These are phyloP conservation scores for Anthopleura sola DNA, from an alignment of 64 coral and sea anemone species.

Conservation along the genomic window DNA sequence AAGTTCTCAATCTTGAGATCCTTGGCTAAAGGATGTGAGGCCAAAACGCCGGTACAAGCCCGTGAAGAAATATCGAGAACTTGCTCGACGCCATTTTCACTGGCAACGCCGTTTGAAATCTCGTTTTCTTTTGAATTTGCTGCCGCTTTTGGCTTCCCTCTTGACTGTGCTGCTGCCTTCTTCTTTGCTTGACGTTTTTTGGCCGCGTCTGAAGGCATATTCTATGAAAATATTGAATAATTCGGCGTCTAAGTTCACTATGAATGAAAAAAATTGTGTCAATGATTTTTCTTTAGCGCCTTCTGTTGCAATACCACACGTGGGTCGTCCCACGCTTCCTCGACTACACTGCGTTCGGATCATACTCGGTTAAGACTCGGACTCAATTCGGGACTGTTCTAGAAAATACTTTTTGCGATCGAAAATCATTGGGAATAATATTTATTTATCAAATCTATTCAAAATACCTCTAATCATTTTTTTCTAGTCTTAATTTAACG, in stretches of 20 bases:
- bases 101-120: constrained; percentile 52
- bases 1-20: constrained; percentile 96
- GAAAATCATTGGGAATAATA: no score
- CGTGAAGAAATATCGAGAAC: constrained; percentile 57
- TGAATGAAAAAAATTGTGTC: constrained; percentile 34
- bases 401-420: no score
- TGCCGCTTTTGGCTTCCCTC: constrained; percentile 86
- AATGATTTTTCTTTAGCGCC: constrained; percentile 23
- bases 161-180: constrained; percentile 86
- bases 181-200: constrained; percentile 99
- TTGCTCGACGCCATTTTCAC: constrained; percentile 33
- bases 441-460: no score
- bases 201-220: constrained; percentile 95
- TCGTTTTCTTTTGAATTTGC: constrained; percentile 24
- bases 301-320: constrained; percentile 39
- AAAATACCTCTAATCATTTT: no score
- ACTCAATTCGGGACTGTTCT: no score
- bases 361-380: no score
- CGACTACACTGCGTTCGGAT: background rate
- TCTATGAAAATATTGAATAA: background rate
- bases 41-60: constrained; percentile 99
- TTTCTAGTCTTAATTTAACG: no score
- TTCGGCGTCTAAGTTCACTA: background rate
- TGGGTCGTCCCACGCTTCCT: background rate
- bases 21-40: constrained; percentile 78